Base-by-base conservation (phyloP, 2,797 vertebrate genomes). In the Megaceryle alcyon region DNA sequence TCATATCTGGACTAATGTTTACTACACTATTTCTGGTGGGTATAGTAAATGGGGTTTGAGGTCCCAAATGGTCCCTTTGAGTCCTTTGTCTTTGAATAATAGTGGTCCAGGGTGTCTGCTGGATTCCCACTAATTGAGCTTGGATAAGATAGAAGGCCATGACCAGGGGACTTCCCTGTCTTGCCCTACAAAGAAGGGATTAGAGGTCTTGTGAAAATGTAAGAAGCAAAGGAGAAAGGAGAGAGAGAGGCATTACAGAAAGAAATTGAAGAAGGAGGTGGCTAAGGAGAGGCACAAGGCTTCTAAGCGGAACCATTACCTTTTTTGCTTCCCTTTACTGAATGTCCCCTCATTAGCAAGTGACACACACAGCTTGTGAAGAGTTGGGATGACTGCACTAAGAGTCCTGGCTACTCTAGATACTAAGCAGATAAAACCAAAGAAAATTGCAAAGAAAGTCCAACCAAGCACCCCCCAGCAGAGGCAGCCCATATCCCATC, bases 371-470 rank as follows among this genome's bases (percentile, higher is more conserved):
- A 33, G 14, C 6, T 69, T 31, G 63, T 26, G 76, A 65, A 80
- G 56, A 31, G 22, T 7, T 29, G 43, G 28, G 22, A 81, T 68
- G 64, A 63, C 60, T 63, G 22, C 70, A 73, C 11, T 17, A 43
- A 21, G n/a, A 56, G 5, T 59, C 59, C 81, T 70, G 63, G 51
- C 75, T 90, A 49, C 60, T 88, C 53, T 61, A 49, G 56, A 10
- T 89, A 28, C 60, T 41, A 54, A 89, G 60, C 72, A 86, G 25
- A 41, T 85, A 59, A 39, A 83, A 87, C 90, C 33, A 88, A 90
- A 88, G 49, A 84, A 86, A 96, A 60, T 8, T 29, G 33, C 56
- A 18, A 29, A 33, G 37, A 4, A 64, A 61, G 76, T 41, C 41
- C 41, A 41, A 41, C 41, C 41, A 82, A 2, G 10, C 43, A 91